A percentile compares a stretch with the other conserved stretches of the same genome.
phyloP scores from a whole-genome alignment of 2,113 vertebrate genomes.

The Ascaphus truei region DNA sequence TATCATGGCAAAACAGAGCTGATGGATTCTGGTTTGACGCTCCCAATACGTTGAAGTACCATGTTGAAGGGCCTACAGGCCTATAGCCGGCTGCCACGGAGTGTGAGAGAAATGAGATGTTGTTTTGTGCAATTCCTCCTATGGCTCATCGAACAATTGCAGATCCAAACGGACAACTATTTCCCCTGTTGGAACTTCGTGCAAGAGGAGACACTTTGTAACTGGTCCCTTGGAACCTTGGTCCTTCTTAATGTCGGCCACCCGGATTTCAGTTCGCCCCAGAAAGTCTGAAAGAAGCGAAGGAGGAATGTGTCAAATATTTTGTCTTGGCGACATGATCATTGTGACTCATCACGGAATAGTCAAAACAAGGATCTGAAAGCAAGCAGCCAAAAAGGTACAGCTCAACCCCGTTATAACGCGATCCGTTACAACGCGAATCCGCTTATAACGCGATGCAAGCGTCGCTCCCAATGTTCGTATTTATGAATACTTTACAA shows the following conservation, averaged over 20 bases:
- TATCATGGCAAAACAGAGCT: constrained; percentile 54
- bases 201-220: constrained; percentile 92
- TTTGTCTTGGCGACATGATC: no score
- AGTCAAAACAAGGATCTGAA: no score
- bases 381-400: no score
- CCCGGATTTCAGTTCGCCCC: constrained; percentile 94
- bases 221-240: constrained; percentile 97
- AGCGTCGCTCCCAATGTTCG: no score
- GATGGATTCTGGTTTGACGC: constrained; percentile 54
- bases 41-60: constrained; percentile 20
- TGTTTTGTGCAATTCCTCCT: constrained; percentile 36
- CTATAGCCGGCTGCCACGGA: not conserved
- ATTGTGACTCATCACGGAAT: no score
- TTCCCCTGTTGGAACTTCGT: constrained; percentile 97
- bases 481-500: no score
- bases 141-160: constrained; percentile 92
- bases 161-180: constrained; percentile 94
- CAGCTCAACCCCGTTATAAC: no score
- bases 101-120: not conserved
- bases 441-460: no score
- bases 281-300: constrained; percentile 82
- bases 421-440: no score
- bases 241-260: constrained; percentile 97
- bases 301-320: no score
- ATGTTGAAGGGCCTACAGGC: not conserved